Evolutionary conservation across 2,797 vertebrate genomes (phyloP).

Genomic region (Cynopterus sphinx): DNA sequence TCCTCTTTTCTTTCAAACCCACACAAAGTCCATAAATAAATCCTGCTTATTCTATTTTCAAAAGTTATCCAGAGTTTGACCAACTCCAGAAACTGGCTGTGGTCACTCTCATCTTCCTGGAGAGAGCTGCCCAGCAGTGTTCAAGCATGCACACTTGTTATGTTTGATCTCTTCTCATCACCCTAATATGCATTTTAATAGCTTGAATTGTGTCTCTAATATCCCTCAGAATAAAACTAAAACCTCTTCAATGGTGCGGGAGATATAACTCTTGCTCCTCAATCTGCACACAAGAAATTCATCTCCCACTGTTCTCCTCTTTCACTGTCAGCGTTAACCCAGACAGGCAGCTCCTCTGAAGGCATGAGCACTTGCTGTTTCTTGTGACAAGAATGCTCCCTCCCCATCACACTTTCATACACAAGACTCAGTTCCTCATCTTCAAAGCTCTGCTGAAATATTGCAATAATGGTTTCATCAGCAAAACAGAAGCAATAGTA

Average conservation of each 20-base stretch:
- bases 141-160: not conserved
- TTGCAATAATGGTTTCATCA: not conserved
- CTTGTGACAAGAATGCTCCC: not conserved
- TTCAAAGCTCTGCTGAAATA: not conserved
- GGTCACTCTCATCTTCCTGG: not conserved
- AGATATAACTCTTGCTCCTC: not conserved
- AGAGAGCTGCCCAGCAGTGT: no score
- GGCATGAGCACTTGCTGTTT: rapidly evolving
- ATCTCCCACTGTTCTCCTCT: rapidly evolving
- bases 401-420: rapidly evolving
- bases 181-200: not conserved
- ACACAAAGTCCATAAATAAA: not conserved
- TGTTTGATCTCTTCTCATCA: not conserved
- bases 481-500: not conserved
- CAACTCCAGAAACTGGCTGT: not conserved
- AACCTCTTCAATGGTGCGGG: not conserved
- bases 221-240: not conserved
- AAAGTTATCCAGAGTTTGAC: not conserved
- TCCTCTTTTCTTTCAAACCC: not conserved
- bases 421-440: not conserved
- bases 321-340: not conserved
- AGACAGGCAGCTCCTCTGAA: rapidly evolving
- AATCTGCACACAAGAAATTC: not conserved
- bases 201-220: not conserved
- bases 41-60: not conserved